Percentiles rank a stretch among this genome's conserved stretches.
phyloP scores from a whole-genome alignment of 1,140 invertebrate genomes.

The Neelides sp. region DNA sequence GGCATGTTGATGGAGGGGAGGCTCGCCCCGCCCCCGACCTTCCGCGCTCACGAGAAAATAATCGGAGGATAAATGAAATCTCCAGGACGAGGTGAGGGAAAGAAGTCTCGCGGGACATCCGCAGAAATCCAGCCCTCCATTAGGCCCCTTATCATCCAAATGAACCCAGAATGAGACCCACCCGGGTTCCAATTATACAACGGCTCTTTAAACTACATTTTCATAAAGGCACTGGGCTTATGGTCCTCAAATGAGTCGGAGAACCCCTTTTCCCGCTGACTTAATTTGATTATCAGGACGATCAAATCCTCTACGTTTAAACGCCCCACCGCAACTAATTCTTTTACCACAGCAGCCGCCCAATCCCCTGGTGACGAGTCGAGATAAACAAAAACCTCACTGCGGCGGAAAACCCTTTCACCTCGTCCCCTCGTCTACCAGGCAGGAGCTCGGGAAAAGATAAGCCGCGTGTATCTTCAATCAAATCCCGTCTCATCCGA shows the following conservation, averaged over 20 bases:
- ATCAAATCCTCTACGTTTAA: conserved; percentile 29
- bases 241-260: conserved; percentile 11
- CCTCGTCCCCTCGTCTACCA: too few species aligned
- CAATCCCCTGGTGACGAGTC: too few species aligned
- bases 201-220: conserved; percentile 28
- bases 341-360: conserved; percentile 21
- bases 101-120: background rate
- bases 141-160: conserved; percentile 32
- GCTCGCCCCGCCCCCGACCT: background rate
- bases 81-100: background rate
- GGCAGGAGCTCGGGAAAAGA: too few species aligned
- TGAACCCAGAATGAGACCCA: conserved; percentile 32
- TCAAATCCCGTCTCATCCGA: too few species aligned
- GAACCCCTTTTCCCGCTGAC: conserved; percentile 18
- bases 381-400: too few species aligned
- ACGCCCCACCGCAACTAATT: conserved; percentile 21
- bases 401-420: too few species aligned
- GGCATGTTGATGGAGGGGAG: conserved; percentile 29
- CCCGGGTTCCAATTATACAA: conserved; percentile 29
- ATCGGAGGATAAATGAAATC: background rate
- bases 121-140: background rate
- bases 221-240: conserved; percentile 20
- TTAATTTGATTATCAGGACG: conserved; percentile 30
- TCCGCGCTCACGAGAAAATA: background rate
- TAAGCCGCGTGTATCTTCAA: too few species aligned